Evolutionary conservation across 1,140 invertebrate species (phyloP), one percentile per base, ranked within the genome.

Genomic region (Lerema accius): DNA sequence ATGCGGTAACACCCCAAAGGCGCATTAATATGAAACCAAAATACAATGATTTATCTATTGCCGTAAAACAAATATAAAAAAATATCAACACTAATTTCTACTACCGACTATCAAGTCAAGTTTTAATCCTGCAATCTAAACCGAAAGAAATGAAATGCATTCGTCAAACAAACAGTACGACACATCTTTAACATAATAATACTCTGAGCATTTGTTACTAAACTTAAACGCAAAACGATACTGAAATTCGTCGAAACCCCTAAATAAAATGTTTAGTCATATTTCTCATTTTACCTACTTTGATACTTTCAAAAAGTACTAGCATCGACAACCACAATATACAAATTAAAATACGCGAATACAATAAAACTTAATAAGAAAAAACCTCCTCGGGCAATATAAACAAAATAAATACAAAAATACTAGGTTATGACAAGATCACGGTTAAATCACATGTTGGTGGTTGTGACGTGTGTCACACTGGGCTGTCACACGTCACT

Each of bases 371-470:
- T 56, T 56, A 56, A 56, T 56, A 43, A 26, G 19, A 56, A 10
- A 46, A 60, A 60, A 48, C 45, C 49, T 51, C 49, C 23, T 53
- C 49, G 5, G 6, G 59, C 26, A 42, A 53, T 49, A 55, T 49
- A 58, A 63, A 68, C 56, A 64, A 59, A 61, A 66, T 65, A 66
- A 62, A 60, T 60, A 65, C 51, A 62, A 64, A 58, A 69, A 69
- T 69, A 65, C 67, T 69, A 62, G 65, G 49, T 58, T 65, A 75
- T 73, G 78, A 82, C 81, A 82, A 84, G 81, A 80, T 81, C 77
- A 80, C 71, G 66, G 63, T 78, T 72, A 69, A 65, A 75, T 80
- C 77, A 80, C 75, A 80, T 46, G 55, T 45, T 58, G 42, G 26
- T 59, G 42, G 43, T 46, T 59, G 43, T 19, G 14, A 11, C 17